phyloP scores from a whole-genome alignment of 2,797 vertebrate genomes.

The Urosaurus nigricauda region DNA sequence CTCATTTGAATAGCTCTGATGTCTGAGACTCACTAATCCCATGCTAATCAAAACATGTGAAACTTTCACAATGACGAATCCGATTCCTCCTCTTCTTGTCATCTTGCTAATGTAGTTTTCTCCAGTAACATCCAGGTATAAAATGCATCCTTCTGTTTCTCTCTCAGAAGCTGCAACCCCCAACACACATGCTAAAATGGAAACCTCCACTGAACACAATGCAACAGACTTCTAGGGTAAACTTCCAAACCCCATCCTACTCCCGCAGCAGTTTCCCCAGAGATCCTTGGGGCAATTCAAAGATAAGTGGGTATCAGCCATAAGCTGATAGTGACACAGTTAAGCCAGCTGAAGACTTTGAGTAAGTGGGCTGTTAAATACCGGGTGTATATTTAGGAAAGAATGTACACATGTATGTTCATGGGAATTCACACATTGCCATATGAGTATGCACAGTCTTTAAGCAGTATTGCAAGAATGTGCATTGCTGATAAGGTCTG shows the following conservation, averaged over 20 bases:
- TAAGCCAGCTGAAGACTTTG: background rate
- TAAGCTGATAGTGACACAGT: background rate
- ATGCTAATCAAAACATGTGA: background rate
- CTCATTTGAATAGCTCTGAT: background rate
- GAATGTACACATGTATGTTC: background rate
- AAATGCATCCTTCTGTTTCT: background rate
- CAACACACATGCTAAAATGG: background rate
- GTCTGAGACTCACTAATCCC: conserved; percentile 10
- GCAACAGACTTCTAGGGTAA: background rate
- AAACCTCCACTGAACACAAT: background rate
- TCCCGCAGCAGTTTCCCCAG: background rate
- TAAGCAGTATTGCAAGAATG: conserved; percentile 5
- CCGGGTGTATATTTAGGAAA: conserved; percentile 22
- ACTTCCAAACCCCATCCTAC: background rate
- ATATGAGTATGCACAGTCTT: background rate
- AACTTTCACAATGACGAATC: background rate
- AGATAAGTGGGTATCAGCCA: conserved; percentile 1
- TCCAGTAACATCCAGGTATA: background rate
- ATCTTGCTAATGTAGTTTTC: background rate
- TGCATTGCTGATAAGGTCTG: background rate
- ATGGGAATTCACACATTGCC: conserved; percentile 15
- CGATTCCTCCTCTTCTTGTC: background rate
- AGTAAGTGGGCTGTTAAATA: conserved; percentile 17
- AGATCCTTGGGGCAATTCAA: background rate
- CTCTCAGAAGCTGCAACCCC: background rate